A percentile compares a stretch with the other conserved stretches of the same genome.
Conservation (phyloP, 1,140 invertebrate species). For the Drosophila orena region DNA sequence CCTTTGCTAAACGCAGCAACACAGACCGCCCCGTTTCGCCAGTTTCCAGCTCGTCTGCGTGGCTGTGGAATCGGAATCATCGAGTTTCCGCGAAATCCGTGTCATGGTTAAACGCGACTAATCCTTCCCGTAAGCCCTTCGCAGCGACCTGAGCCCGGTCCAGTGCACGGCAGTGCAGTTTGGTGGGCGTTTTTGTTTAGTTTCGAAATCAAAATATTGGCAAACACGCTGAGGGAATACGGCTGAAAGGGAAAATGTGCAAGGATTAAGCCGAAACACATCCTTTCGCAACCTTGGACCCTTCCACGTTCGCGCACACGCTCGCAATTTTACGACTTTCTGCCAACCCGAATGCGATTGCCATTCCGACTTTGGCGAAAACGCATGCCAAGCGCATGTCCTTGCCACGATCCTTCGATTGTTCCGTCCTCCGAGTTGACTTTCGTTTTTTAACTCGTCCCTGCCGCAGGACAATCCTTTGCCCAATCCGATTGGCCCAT, state of each 20-base stretch:
- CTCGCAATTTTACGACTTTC: slow-evolving; percentile 62
- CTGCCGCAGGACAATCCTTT: slow-evolving; percentile 19
- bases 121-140: slow-evolving; percentile 74
- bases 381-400: slow-evolving; percentile 40
- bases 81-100: slow-evolving; percentile 54
- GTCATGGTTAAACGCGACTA: slow-evolving; percentile 79
- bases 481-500: slow-evolving; percentile 31
- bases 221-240: slow-evolving; percentile 62
- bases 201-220: slow-evolving; percentile 83
- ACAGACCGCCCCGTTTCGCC: slow-evolving; percentile 54
- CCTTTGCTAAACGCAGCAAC: slow-evolving; percentile 78
- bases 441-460: slow-evolving; percentile 68
- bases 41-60: background rate
- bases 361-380: slow-evolving; percentile 21
- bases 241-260: slow-evolving; percentile 46
- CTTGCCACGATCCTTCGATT: slow-evolving; percentile 45
- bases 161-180: slow-evolving; percentile 1
- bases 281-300: slow-evolving; percentile 71
- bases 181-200: slow-evolving; percentile 75
- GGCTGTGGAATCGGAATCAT: background rate
- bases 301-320: slow-evolving; percentile 40
- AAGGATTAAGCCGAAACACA: slow-evolving; percentile 62
- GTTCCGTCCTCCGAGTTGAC: slow-evolving; percentile 50
- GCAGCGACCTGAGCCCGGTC: slow-evolving; percentile 36
- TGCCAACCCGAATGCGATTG: slow-evolving; percentile 1